phyloP scores from a whole-genome alignment of 1,140 invertebrate species.

The Anagrus nilaparvatae region DNA sequence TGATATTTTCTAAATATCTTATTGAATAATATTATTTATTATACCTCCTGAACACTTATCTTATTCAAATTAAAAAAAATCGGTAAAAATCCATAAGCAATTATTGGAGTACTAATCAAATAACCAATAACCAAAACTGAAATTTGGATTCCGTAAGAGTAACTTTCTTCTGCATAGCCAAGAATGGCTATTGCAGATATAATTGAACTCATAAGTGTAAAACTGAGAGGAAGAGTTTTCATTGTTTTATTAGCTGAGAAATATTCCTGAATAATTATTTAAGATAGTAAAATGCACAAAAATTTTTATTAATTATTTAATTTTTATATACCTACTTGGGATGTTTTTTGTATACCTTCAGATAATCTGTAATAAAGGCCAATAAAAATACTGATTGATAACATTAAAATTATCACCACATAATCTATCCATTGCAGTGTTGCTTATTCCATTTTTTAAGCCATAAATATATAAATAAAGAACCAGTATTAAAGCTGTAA shows the following conservation, averaged over 20 bases:
- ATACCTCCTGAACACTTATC: slow-evolving; percentile 79
- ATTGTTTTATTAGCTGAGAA: slow-evolving; percentile 69
- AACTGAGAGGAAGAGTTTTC: slow-evolving; percentile 66
- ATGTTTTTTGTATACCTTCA: slow-evolving; percentile 77
- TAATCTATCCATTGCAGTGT: slow-evolving; percentile 48
- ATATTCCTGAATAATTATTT: slow-evolving; percentile 62
- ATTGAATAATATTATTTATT: no score
- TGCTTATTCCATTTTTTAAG: no score
- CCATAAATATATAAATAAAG: no score
- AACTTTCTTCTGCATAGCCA: slow-evolving; percentile 80
- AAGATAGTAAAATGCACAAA: slow-evolving; percentile 6
- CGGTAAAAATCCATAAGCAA: slow-evolving; percentile 74
- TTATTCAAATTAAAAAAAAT: slow-evolving; percentile 79
- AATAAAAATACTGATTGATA: slow-evolving; percentile 56
- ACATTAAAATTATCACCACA: slow-evolving; percentile 49
- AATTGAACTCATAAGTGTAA: slow-evolving; percentile 86
- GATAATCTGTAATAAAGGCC: slow-evolving; percentile 75
- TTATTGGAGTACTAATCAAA: slow-evolving; percentile 67
- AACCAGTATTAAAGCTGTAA: no score
- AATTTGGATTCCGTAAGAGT: slow-evolving; percentile 73
- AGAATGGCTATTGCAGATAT: slow-evolving; percentile 88
- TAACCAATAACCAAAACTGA: slow-evolving; percentile 73
- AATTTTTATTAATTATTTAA: no score
- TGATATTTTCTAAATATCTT: no score
- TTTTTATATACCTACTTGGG: slow-evolving; percentile 50